Evolutionary conservation across 1,140 invertebrate species (phyloP).

Genomic region (Aphaenogaster rudis): DNA sequence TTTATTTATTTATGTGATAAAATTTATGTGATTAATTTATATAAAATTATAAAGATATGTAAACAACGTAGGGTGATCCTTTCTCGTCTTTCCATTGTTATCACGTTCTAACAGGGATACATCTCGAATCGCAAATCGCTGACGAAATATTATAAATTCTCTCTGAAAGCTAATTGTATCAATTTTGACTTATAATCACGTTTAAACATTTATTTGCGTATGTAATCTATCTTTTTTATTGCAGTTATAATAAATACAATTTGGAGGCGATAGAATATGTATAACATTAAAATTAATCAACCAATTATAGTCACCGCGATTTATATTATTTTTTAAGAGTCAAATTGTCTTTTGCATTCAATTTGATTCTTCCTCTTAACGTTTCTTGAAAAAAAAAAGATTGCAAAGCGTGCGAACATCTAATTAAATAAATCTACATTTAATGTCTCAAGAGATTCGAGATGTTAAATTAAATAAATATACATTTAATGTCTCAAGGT

Average conservation of each 20-base stretch:
- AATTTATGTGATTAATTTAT: neutral
- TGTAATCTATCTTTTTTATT: neutral
- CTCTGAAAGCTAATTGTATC: neutral
- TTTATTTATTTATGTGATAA: too few species aligned
- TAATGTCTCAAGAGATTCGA: too few species aligned
- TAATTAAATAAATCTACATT: neutral
- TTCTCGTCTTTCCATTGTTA: slow-evolving; percentile 3
- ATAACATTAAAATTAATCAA: neutral
- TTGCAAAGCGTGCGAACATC: neutral
- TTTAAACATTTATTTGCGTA: slow-evolving; percentile 4
- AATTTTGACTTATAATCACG: neutral
- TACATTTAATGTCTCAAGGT: neutral
- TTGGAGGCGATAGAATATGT: neutral
- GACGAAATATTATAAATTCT: neutral
- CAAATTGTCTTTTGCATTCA: neutral
- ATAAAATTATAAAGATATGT: neutral
- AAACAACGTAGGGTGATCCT: slow-evolving; percentile 6
- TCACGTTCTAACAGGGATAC: neutral
- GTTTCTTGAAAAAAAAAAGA: neutral
- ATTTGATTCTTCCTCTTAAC: neutral
- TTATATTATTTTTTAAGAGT: neutral
- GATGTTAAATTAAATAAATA: neutral
- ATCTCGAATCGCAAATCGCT: slow-evolving; percentile 19
- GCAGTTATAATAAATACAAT: slow-evolving; percentile 2
- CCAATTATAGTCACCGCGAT: neutral